Percentiles rank a stretch among this genome's conserved stretches.
These are phyloP conservation scores for Prionace glauca DNA, from an alignment of 2,797 vertebrate genomes.

Conservation along the genomic window DNA sequence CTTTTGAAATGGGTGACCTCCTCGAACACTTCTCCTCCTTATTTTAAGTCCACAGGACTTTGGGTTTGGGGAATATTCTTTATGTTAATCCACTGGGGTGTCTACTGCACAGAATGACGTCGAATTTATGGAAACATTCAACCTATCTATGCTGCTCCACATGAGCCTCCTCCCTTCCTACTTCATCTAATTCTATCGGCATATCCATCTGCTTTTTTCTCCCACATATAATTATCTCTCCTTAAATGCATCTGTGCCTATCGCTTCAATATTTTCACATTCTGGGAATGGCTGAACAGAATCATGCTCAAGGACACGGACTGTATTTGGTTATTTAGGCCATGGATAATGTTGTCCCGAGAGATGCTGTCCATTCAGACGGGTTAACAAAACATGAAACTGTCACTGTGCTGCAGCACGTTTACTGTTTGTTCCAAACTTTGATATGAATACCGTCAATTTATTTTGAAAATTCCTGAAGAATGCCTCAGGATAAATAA, in stretches of 20 bases:
- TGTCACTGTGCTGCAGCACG: not conserved
- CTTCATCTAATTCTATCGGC: not conserved
- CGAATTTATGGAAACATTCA: not conserved
- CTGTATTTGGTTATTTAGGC: not conserved
- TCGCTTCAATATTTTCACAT: not conserved
- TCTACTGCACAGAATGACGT: too few species aligned
- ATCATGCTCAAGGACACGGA: not conserved
- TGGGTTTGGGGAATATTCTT: not conserved
- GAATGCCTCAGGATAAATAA: not conserved
- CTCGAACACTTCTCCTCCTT: not conserved
- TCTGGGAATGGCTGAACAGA: not conserved
- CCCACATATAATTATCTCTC: not conserved
- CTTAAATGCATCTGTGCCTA: not conserved
- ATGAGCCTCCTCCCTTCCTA: not conserved
- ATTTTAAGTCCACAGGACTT: not conserved
- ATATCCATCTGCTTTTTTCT: not conserved
- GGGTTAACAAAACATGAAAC: not conserved
- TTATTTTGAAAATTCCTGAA: not conserved
- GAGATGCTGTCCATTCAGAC: not conserved
- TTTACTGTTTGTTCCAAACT: not conserved
- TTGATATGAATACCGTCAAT: not conserved
- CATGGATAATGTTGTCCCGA: not conserved
- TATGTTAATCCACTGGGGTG: not conserved
- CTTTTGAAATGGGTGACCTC: too few species aligned
- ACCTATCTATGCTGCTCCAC: not conserved